These are phyloP conservation scores for Gallinago undulata DNA, from an alignment of 2,113 vertebrate genomes.

Conservation along the genomic window DNA sequence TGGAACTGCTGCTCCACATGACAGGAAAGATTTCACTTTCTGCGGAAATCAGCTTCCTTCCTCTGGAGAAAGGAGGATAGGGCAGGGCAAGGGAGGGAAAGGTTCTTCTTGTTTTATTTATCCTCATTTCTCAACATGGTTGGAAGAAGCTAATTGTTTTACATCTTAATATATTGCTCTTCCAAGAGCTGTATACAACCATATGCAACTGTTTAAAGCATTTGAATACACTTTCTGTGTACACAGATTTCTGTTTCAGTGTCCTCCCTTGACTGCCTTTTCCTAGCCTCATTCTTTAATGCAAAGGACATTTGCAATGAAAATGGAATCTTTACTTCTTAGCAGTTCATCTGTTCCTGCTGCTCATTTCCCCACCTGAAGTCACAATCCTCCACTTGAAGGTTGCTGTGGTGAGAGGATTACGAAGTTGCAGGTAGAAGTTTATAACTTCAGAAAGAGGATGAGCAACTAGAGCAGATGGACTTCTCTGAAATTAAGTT, in stretches of 20 bases:
- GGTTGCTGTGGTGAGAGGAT: conserved; percentile 7
- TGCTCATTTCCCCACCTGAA: conserved; percentile 46
- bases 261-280: conserved; percentile 37
- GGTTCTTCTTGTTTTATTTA: background rate
- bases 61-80: background rate
- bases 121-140: background rate
- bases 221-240: conserved; percentile 11
- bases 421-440: conserved; percentile 10
- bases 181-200: background rate
- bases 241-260: background rate
- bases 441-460: conserved; percentile 36
- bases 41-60: too few relatives aligned
- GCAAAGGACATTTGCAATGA: conserved; percentile 42
- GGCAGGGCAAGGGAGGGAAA: background rate
- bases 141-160: background rate
- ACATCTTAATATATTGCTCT: background rate
- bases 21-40: background rate
- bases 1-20: background rate
- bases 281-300: conserved; percentile 19
- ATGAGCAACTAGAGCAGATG: conserved; percentile 5
- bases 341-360: conserved; percentile 3
- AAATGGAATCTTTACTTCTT: background rate
- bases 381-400: conserved; percentile 21
- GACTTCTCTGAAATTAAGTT: conserved; percentile 2
- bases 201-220: background rate